Evolutionary conservation across 2,797 vertebrate species (phyloP), one percentile per base, ranked within the genome.

Genomic region (Chaetophractus vellerosus): DNA sequence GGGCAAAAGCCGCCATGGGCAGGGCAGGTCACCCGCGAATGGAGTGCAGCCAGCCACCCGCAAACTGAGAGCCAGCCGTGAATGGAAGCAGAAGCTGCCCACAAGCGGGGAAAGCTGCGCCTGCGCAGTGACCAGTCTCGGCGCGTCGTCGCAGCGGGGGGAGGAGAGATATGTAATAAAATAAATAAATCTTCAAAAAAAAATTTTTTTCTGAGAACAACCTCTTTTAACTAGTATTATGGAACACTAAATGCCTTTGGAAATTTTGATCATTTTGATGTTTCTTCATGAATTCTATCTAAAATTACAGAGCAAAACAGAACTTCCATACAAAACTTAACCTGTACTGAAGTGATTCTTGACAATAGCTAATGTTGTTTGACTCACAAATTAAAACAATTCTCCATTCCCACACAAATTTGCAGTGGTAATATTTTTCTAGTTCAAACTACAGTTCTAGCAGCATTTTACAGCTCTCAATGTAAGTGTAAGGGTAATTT

Each of bases 221-320:
- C 11, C 26, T 55, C 63, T 45, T 33, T 48, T 71, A 31, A 72
- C 66, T 24, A 45, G 18, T 64, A 23, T 68, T 18, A 41, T 33
- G 11, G n/a, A 71, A 84, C 4, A 41, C 41, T n/a, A 24, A 55
- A 41, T 36, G 64, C 19, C 23, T 63, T 80, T 45, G 64, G n/a
- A 74, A 94, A 48, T 87, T 81, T 74, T 75, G 36, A 57, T 91
- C 61, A 81, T 59, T 68, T 74, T 55, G 79, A 82, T 91, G 26
- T 24, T 71, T 90, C 36, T 28, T 79, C 36, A 64, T 28, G 24
- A 85, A 85, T 14, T 85, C 81, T 72, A 79, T 52, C 15, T 18
- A 55, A 55, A 55, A 55, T 55, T 6, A 45, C 41, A 88, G 79
- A 7, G 64, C 16, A 38, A 85, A 50, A 72, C 18, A 55, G 45